Evolutionary conservation across 2,113 vertebrate species (phyloP).

Genomic region (Lampris megalopsis): DNA sequence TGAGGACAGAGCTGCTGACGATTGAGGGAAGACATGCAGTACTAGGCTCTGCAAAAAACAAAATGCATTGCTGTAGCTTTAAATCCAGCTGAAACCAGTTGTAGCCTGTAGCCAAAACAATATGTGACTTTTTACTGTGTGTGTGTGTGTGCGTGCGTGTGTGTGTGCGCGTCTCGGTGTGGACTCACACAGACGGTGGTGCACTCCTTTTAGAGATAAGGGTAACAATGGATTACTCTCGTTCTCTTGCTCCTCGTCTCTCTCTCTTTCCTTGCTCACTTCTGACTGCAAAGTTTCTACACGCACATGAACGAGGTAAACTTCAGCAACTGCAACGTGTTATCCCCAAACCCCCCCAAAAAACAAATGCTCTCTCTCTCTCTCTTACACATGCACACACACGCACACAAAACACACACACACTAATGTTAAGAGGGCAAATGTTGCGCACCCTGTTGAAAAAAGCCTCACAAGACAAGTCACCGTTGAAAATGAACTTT

Average conservation of each 20-base stretch:
- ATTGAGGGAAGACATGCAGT: conserved; percentile 31
- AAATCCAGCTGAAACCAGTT: conserved; percentile 80
- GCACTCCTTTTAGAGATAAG: conserved; percentile 65
- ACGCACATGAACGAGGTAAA: conserved; percentile 34
- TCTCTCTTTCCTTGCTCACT: conserved; percentile 47
- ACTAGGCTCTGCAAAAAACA: conserved; percentile 47
- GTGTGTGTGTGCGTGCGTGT: conserved; percentile 15
- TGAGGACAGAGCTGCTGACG: conserved; percentile 23
- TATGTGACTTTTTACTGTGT: conserved; percentile 63
- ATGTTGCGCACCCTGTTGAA: conserved; percentile 12
- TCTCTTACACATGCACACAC: conserved; percentile 4
- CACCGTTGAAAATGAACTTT: background rate
- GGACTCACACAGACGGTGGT: conserved; percentile 39
- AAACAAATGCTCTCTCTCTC: background rate
- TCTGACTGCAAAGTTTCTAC: conserved; percentile 45
- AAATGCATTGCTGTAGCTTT: conserved; percentile 62
- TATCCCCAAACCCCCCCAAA: no score
- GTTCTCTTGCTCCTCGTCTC: conserved; percentile 25
- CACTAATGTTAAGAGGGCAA: conserved; percentile 11
- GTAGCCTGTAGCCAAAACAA: conserved; percentile 81
- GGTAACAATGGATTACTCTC: conserved; percentile 59
- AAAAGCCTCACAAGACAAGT: conserved; percentile 13
- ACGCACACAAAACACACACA: background rate
- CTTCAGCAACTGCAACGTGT: background rate
- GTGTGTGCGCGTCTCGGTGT: conserved; percentile 15